phyloP scores from a whole-genome alignment of 2,113 vertebrate genomes.

The Plotosus lineatus region DNA sequence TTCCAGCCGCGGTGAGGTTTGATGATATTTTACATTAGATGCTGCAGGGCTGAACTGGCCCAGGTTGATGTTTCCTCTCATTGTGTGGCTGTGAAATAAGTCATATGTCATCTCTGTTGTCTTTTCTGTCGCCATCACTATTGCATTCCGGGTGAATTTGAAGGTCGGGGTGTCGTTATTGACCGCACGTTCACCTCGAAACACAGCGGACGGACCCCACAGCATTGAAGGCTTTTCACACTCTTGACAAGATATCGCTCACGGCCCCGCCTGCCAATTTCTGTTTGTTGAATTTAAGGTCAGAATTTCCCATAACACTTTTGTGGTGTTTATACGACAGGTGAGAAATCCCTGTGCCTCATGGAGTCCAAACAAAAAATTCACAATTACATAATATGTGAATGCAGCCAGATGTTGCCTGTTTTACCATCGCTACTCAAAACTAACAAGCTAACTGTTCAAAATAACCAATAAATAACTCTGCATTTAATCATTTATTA shows the following conservation, averaged over 20 bases:
- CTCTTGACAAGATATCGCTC: not conserved
- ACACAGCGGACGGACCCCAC: not conserved
- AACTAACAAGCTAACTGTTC: not conserved
- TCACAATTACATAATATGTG: not conserved
- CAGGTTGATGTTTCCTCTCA: too few relatives aligned
- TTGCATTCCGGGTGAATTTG: conserved; percentile 10
- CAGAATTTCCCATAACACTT: conserved; percentile 17
- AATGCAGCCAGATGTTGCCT: not conserved
- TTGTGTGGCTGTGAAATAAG: conserved; percentile 3
- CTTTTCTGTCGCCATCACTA: not conserved
- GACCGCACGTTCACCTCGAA: not conserved
- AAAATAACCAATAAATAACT: not conserved
- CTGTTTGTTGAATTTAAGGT: conserved; percentile 28
- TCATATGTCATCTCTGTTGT: not conserved
- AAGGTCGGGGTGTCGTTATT: conserved; percentile 18
- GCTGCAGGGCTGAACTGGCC: too few relatives aligned
- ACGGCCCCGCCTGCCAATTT: conserved; percentile 22
- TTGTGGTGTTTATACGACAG: not conserved
- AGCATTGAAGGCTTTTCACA: conserved; percentile 25
- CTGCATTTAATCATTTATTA: not conserved
- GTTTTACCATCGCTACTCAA: not conserved
- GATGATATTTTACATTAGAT: too few relatives aligned
- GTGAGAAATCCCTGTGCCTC: conserved; percentile 2
- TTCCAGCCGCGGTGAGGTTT: too few relatives aligned
- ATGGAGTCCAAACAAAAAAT: not conserved